Evolutionary conservation across 2,113 vertebrate species (phyloP), one percentile per base, ranked within the genome.

Genomic region (Plecotus auritus): DNA sequence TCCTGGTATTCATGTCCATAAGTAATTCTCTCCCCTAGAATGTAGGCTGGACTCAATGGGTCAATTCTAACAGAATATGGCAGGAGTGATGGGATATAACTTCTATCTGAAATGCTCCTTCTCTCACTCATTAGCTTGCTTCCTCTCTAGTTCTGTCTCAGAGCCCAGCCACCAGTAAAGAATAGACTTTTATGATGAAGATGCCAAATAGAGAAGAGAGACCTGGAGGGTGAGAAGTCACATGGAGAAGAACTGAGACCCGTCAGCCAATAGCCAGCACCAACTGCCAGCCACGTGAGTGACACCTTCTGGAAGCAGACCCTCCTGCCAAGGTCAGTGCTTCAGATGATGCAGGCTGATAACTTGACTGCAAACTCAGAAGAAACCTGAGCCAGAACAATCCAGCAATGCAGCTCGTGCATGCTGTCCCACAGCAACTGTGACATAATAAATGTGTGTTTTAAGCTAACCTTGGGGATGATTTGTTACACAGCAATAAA

Each of bases 401-500:
- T 30, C 51, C n/a, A 86, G 69, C 54, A 66, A 32, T 56, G 40
- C 0, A 0, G 7, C 42, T 30, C n/a, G 1, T n/a, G 14, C 13
- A n/a, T 47, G 47, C 76, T 54, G 45, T 17, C 10, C 61, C 40
- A 51, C 23, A 74, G 40, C 77, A 85, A 13, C 45, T 67, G 12
- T 32, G 42, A 89, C 59, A 85, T 47, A 56, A 54, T 42, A 88
- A 66, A 64, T 23, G 51, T 81, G 14, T 40, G 22, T 85, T 81
- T 61, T 77, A 77, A 74, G 61, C 32, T 54, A 95, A 35, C 17
- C 76, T 92, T 77, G 9, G 16, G 77, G 47, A 30, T 82, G 35
- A 51, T 69, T 74, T 88, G 49, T 82, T 93, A 37, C 61, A 64
- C 23, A 70, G 13, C 92, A 95, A 94, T 85, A 85, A 67, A 70